Conservation (phyloP, 64 coral and sea anemone genomes). For the Stichodactyla mertensii region DNA sequence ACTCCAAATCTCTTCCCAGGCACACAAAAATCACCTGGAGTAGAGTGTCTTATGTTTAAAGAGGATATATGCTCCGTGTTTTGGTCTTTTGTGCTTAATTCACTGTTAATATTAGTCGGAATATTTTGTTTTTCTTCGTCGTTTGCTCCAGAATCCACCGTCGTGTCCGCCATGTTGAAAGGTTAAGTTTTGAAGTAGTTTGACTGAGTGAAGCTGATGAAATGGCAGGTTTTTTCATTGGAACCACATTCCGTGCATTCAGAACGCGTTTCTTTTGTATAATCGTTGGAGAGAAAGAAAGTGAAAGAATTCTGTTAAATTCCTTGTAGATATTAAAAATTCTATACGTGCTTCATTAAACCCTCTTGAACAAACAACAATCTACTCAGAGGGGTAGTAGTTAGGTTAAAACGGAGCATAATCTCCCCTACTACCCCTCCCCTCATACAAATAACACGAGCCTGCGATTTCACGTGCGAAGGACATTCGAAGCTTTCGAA, state of each 20-base stretch:
- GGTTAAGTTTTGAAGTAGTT: background rate
- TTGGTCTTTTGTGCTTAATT: background rate
- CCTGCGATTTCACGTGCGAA: background rate
- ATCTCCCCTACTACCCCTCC: background rate
- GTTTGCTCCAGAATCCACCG: background rate
- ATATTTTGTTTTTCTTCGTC: background rate
- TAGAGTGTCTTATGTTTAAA: background rate
- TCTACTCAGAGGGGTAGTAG: background rate
- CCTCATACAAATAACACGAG: background rate
- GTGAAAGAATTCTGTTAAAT: background rate
- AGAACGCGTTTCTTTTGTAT: background rate
- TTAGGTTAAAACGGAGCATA: background rate
- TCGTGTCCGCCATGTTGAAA: constrained; percentile 2
- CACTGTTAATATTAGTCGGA: background rate
- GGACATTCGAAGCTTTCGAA: background rate
- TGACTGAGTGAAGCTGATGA: background rate
- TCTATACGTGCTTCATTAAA: background rate
- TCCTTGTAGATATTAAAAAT: background rate
- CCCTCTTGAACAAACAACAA: background rate
- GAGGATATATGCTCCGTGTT: background rate
- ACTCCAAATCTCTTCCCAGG: constrained; percentile 58
- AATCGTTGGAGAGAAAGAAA: background rate
- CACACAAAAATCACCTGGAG: background rate
- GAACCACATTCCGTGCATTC: background rate
- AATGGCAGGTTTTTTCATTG: background rate